These are phyloP conservation scores for Caenorhabditis sp. DNA, from an alignment of 2,888 invertebrate species.

Conservation along the genomic window DNA sequence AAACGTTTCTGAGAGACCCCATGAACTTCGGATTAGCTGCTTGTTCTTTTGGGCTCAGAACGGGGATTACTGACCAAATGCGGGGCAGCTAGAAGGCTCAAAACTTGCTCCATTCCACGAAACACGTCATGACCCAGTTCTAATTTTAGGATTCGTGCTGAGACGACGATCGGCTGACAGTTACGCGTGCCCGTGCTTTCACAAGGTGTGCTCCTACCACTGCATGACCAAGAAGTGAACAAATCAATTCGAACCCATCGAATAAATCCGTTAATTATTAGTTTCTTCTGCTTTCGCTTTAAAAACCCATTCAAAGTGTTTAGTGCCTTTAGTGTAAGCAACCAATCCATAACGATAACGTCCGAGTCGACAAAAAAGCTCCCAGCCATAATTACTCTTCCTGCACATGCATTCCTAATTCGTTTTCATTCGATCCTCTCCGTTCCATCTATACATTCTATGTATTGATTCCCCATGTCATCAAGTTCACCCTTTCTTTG, in stretches of 20 bases:
- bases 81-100: background rate
- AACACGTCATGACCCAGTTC: conserved; percentile 1
- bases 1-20: background rate
- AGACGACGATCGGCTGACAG: conserved; percentile 53
- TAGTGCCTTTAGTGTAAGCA: conserved; percentile 8
- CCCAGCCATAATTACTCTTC: background rate
- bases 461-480: conserved; percentile 35
- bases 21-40: background rate
- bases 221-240: conserved; percentile 54
- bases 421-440: background rate
- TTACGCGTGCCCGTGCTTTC: conserved; percentile 56
- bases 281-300: background rate
- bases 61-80: conserved; percentile 3
- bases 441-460: conserved; percentile 28
- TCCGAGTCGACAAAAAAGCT: conserved; percentile 24
- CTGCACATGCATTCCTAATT: conserved; percentile 32
- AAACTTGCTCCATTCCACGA: background rate
- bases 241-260: conserved; percentile 22
- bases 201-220: conserved; percentile 63
- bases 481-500: conserved; percentile 13
- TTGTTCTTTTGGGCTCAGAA: background rate
- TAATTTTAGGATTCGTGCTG: conserved; percentile 42
- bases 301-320: background rate
- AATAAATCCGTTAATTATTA: conserved; percentile 39
- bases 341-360: conserved; percentile 12